Percentiles rank a stretch among this genome's conserved stretches.
phyloP scores from a whole-genome alignment of 2,113 vertebrate species.

The Benitochromis conjunctus region DNA sequence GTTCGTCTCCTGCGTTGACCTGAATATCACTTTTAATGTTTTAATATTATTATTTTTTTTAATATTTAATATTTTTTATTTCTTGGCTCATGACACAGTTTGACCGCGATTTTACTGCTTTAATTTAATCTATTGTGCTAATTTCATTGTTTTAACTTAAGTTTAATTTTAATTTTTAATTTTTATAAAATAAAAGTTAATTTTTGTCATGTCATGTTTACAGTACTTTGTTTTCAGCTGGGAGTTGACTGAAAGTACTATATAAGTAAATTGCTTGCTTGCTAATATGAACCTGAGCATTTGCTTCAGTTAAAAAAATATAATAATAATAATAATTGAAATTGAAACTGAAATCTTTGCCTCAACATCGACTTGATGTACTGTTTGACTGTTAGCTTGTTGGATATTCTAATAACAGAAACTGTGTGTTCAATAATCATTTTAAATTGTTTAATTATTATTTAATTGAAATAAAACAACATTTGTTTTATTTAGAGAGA shows the following conservation, averaged over 20 bases:
- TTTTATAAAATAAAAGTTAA: no score
- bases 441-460: background rate
- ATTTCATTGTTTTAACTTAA: background rate
- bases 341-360: no score
- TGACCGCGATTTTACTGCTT: background rate
- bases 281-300: background rate
- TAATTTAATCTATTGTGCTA: background rate
- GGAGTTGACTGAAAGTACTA: background rate
- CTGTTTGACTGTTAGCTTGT: background rate
- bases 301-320: background rate
- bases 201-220: background rate
- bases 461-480: background rate
- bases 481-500: background rate
- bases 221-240: background rate
- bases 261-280: background rate
- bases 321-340: no score
- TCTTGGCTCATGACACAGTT: background rate
- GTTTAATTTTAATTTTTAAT: background rate
- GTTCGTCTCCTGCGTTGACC: background rate
- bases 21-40: background rate
- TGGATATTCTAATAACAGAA: background rate
- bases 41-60: fast-evolving
- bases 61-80: background rate
- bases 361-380: no score
- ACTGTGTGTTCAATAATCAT: background rate